Base-by-base conservation (phyloP, 2,888 invertebrate species). In the Caenorhabditis uteleia region DNA sequence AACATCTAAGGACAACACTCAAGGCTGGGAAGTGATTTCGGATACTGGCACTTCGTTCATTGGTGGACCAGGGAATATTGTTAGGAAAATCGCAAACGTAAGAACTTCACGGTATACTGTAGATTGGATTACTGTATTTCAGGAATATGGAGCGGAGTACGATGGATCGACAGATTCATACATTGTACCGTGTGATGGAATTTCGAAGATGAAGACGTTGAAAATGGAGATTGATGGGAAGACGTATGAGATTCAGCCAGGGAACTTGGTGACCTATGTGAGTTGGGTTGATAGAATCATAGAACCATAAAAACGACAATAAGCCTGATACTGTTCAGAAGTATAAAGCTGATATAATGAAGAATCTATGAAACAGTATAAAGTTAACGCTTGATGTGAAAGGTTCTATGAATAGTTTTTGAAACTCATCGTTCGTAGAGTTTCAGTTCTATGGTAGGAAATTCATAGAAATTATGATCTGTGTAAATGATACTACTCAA, bases 41-140 rank as follows among this genome's bases (percentile, higher is more conserved):
- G 74, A 74, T 39, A 74, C 74, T 7, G 74, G 74, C 39, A 74
- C 70, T 8, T 67, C 67, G 7, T 70, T 70, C 44, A 67, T 74
- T 38, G 74, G 70, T n/a, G 68, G 64, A 20, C 74, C 74, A 3
- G 48, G 34, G 12, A 33, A 20, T 8, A 55, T 61, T 3, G 56
- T 70, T 38, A 34, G 58, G 12, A 34, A 23, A 1, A 53, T 70
- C 34, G 61, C 66, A 12, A 59, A 55, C 38, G 70, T 66, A n/a
- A n/a, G n/a, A n/a, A n/a, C n/a, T n/a, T n/a, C n/a, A 31, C 12
- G 10, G 7, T 34, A 25, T 38, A 16, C 29, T 8, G 6, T 29
- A 31, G 20, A 4, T 5, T 8, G 6, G 21, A 31, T 3, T 23
- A 45, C n/a, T 16, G 40, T 5, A 27, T 3, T 14, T 21, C 51